Conservation (phyloP, 2,797 vertebrate genomes). For the Enteromius viviparus region DNA sequence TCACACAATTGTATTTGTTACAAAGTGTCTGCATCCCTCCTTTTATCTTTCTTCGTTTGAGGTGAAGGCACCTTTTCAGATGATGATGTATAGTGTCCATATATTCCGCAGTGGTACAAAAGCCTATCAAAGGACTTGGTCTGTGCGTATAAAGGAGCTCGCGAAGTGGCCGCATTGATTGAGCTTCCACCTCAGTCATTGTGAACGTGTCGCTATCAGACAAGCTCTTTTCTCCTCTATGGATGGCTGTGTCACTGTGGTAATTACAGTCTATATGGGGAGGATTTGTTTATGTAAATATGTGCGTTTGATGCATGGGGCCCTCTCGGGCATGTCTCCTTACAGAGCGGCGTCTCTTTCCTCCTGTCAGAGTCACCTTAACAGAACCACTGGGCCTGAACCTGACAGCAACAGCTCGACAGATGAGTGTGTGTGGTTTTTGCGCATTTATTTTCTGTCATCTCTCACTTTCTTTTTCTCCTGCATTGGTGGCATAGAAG, state of each 20-base stretch:
- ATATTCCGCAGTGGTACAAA: constrained; percentile 39
- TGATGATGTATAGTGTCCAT: constrained; percentile 51
- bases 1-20: constrained; percentile 33
- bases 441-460: constrained; percentile 16
- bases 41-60: constrained; percentile 33
- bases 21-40: constrained; percentile 22
- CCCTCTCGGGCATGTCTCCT: constrained; percentile 61
- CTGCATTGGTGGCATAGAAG: background rate
- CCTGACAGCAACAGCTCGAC: constrained; percentile 57
- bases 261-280: constrained; percentile 71
- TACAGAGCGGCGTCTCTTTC: constrained; percentile 56
- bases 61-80: constrained; percentile 34
- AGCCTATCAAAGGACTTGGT: constrained; percentile 46
- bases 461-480: constrained; percentile 21
- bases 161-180: constrained; percentile 56
- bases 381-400: constrained; percentile 61
- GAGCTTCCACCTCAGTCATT: constrained; percentile 68
- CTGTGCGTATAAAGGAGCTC: constrained; percentile 52
- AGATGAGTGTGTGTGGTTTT: constrained; percentile 28
- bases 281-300: constrained; percentile 75
- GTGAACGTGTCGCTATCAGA: constrained; percentile 67
- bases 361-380: constrained; percentile 60
- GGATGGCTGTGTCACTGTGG: constrained; percentile 61
- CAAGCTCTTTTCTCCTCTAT: constrained; percentile 62
- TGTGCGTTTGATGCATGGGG: constrained; percentile 66